Conservation (phyloP, 53 echinoderm and acorn worm species). For the Henricia sp. region DNA sequence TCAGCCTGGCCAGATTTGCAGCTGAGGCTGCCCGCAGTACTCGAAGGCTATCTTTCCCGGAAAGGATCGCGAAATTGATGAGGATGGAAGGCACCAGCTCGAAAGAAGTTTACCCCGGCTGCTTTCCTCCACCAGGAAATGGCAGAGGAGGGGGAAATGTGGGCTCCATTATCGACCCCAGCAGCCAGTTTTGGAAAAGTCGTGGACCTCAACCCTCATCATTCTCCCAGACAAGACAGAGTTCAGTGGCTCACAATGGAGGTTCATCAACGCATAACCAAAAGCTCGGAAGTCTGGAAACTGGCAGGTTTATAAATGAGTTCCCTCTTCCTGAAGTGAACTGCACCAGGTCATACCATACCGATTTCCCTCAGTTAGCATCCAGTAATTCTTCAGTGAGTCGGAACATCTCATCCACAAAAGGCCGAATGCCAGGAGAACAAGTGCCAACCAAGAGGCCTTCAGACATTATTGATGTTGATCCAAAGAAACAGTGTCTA, state of each 20-base stretch:
- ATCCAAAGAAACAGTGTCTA: constrained; percentile 1
- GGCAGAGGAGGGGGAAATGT: too few species aligned
- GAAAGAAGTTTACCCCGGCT: not conserved
- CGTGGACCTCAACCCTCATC: constrained; percentile 1
- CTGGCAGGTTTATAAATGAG: not conserved
- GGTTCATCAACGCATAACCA: not conserved
- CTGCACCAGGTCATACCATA: constrained; percentile 1
- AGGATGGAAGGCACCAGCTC: constrained; percentile 21
- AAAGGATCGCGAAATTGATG: constrained; percentile 3
- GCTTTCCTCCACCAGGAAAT: not conserved
- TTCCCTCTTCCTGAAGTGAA: constrained; percentile 16
- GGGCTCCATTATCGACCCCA: not conserved
- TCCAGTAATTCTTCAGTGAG: not conserved
- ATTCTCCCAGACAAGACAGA: not conserved
- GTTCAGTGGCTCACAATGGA: not conserved
- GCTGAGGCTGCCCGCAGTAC: constrained; percentile 30
- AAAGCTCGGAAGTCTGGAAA: not conserved
- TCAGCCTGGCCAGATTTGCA: constrained; percentile 21
- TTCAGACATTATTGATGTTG: not conserved
- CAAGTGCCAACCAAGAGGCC: constrained; percentile 7
- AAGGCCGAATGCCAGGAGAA: not conserved
- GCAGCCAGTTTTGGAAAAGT: not conserved
- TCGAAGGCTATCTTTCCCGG: not conserved
- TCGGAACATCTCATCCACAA: not conserved
- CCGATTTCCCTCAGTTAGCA: not conserved